Base-by-base conservation (phyloP, 2,888 invertebrate genomes). In the Caenorhabditis plicata region DNA sequence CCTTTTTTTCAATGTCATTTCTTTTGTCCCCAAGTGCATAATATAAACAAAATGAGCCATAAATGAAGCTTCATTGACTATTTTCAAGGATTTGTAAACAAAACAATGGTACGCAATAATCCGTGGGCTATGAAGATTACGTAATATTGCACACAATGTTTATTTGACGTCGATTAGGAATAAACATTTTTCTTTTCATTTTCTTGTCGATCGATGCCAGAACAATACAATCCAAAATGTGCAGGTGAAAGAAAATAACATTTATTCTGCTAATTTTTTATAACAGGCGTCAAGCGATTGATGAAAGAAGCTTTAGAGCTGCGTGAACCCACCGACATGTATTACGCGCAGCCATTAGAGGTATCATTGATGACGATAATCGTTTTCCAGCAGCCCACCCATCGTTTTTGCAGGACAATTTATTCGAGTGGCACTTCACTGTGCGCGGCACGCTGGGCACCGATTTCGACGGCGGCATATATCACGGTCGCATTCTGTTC, bases 371-470 rank as follows among this genome's bases (percentile, higher is more conserved):
- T n/a, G n/a, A 43, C 33, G 9, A 35, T n/a, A 39, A 11, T 5
- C n/a, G 15, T 27, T 27, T n/a, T n/a, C n/a, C n/a, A n/a, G n/a
- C n/a, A n/a, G 29, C 29, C 8, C 7, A 27, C 7, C 29, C 8
- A 9, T 9, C 13, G 8, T 11, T 5, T 13, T 47, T 61, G 19
- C 35, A 78, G 82, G 93, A 94, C 81, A 95, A 94, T 83, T 84
- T 94, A 45, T 94, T 95, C 82, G 94, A 94, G 82, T 95, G 94
- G 94, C 94, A 95, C 83, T 94, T 95, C 81, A 94, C 93, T 0
- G 89, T 94, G 3, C 87, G 89, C 77, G 94, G 93, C 5, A 91
- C 93, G 2, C 87, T 88, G 46, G 89, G 88, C 22, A 88, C 91
- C 0, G 92, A 92, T 72, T 94, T 92, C 82, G 90, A 90, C 31